phyloP scores from a whole-genome alignment of 2,113 vertebrate genomes.

The Ramphastos sulfuratus region DNA sequence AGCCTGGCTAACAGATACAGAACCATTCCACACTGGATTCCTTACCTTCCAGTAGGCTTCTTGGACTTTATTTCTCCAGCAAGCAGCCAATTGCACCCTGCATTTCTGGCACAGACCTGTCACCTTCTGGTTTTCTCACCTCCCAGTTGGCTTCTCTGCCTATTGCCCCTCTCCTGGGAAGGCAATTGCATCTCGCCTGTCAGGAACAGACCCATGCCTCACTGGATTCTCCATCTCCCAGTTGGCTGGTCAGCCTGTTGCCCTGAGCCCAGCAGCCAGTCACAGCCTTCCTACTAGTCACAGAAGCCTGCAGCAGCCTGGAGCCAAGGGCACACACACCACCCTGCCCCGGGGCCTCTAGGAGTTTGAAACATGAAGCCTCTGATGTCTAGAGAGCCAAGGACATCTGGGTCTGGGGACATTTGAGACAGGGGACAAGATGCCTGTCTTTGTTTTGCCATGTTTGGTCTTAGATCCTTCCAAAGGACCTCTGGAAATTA shows the following conservation, averaged over 20 bases:
- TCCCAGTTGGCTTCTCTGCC: accelerated
- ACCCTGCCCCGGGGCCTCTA: accelerated
- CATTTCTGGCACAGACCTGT: neutral
- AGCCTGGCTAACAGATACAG: neutral
- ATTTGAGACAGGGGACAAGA: neutral
- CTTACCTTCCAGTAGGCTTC: neutral
- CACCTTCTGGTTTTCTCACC: too few relatives aligned
- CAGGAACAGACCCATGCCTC: accelerated
- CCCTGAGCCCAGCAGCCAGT: neutral
- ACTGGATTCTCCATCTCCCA: accelerated
- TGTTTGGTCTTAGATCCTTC: neutral
- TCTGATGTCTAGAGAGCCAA: accelerated
- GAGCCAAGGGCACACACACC: accelerated
- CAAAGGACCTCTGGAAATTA: neutral
- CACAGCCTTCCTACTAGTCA: accelerated
- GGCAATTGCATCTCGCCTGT: neutral
- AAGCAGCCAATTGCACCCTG: neutral
- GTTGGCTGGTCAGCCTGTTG: neutral
- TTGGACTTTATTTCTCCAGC: too few relatives aligned
- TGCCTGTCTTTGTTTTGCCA: neutral
- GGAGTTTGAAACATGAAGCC: neutral
- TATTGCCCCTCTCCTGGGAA: neutral
- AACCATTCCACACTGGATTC: neutral
- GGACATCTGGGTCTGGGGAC: neutral
- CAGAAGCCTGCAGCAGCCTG: neutral